phyloP scores from a whole-genome alignment of 2,797 vertebrate genomes.

The Argya squamiceps region DNA sequence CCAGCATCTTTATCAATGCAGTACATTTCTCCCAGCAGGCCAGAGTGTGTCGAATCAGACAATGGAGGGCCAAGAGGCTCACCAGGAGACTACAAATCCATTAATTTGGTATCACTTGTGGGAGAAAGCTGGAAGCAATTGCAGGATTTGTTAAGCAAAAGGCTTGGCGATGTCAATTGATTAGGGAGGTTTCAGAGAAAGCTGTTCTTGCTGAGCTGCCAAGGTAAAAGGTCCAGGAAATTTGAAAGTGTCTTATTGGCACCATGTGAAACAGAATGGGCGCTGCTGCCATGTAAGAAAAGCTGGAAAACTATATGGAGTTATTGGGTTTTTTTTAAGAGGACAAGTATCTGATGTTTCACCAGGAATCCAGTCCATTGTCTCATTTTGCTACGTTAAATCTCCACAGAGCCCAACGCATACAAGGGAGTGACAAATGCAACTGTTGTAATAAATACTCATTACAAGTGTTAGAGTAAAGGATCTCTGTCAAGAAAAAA shows the following conservation, averaged over 20 bases:
- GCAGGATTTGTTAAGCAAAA: constrained; percentile 69
- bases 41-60: constrained; percentile 47
- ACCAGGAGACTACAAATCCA: constrained; percentile 62
- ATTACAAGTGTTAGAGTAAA: not conserved
- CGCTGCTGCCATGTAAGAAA: not conserved
- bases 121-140: constrained; percentile 65
- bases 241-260: not conserved
- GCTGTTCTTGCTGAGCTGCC: constrained; percentile 47
- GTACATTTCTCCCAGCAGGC: constrained; percentile 38
- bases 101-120: constrained; percentile 65
- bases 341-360: not conserved
- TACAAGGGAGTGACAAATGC: not conserved
- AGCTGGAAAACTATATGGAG: not conserved
- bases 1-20: constrained; percentile 60
- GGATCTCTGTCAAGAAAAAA: not conserved
- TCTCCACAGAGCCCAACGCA: not conserved
- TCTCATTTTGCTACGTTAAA: not conserved
- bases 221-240: constrained; percentile 63
- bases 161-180: constrained; percentile 70
- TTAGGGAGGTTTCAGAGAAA: constrained; percentile 71
- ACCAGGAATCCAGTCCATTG: not conserved
- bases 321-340: not conserved
- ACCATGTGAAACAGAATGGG: not conserved
- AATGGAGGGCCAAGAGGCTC: constrained; percentile 47
- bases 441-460: not conserved